phyloP scores from a whole-genome alignment of 2,797 vertebrate species.

The Esox masquinongy region DNA sequence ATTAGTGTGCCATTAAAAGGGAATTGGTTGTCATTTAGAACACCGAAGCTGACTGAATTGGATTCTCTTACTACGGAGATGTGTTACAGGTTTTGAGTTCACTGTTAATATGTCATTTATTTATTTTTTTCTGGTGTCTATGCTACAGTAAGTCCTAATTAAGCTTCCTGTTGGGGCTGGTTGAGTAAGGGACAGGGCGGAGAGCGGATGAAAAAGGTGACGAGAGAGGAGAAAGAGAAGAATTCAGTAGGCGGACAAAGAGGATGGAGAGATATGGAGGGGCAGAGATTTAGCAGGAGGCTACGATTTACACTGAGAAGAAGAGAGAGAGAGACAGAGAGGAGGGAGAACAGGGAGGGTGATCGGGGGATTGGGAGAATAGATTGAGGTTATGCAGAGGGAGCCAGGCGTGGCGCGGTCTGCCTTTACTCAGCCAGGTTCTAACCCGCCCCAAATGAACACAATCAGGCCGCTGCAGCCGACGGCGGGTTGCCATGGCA shows the following conservation, averaged over 20 bases:
- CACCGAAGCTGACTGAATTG: neutral
- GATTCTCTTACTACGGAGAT: neutral
- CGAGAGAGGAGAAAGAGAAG: neutral
- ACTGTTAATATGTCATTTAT: neutral
- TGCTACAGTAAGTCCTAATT: neutral
- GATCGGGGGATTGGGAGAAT: neutral
- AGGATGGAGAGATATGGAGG: constrained; percentile 2
- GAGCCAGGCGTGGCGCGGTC: constrained; percentile 37
- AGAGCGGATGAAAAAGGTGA: too few species aligned
- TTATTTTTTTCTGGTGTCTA: neutral
- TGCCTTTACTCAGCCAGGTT: constrained; percentile 49
- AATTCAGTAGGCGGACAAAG: neutral
- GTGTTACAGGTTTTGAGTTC: neutral
- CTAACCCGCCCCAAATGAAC: constrained; percentile 75
- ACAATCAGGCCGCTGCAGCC: constrained; percentile 83
- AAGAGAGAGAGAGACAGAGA: neutral
- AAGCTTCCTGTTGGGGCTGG: neutral
- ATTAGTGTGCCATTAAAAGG: too few species aligned
- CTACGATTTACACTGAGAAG: neutral
- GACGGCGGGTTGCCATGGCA: constrained; percentile 89
- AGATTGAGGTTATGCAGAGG: constrained; percentile 33
- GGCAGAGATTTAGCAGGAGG: neutral
- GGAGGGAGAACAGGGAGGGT: neutral
- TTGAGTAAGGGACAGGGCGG: neutral
- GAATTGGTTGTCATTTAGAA: neutral